These are phyloP conservation scores for Gymnobelideus leadbeateri DNA, from an alignment of 2,113 vertebrate genomes.

Conservation along the genomic window DNA sequence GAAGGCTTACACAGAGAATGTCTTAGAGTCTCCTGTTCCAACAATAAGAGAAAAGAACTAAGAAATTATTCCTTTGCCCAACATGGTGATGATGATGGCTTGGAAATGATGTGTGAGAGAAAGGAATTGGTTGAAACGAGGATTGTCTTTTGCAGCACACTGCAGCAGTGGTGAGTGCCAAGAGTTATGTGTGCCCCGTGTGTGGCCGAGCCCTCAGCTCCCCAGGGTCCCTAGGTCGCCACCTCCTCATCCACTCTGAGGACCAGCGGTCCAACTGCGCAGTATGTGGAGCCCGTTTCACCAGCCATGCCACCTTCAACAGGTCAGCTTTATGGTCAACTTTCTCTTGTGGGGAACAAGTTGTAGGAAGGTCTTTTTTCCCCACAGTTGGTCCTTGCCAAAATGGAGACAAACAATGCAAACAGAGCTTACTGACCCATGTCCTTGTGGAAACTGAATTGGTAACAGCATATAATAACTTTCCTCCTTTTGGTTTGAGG, in stretches of 20 bases:
- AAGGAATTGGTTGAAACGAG: constrained; percentile 15
- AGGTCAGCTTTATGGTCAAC: constrained; percentile 86
- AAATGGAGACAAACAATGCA: neutral
- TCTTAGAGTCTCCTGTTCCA: constrained; percentile 47
- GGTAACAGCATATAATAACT: constrained; percentile 1
- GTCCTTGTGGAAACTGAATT: constrained; percentile 27
- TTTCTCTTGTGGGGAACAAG: constrained; percentile 54
- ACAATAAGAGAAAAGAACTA: constrained; percentile 8
- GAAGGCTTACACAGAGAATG: constrained; percentile 28
- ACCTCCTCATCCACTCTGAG: constrained; percentile 97
- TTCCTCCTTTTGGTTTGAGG: neutral
- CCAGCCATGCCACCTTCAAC: constrained; percentile 96
- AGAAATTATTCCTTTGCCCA: constrained; percentile 4
- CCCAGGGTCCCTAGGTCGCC: constrained; percentile 95
- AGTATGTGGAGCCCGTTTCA: constrained; percentile 95
- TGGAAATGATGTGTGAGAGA: neutral
- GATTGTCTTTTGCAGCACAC: constrained; percentile 91
- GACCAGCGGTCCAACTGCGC: constrained; percentile 98
- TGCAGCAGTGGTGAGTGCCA: constrained; percentile 91
- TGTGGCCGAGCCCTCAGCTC: constrained; percentile 97
- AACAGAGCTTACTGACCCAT: neutral
- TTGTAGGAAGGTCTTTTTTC: constrained; percentile 48
- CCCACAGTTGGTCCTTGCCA: neutral
- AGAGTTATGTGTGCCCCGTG: constrained; percentile 96
- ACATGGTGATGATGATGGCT: neutral